Base-by-base conservation (phyloP, 2,113 vertebrate species). In the Hydrochoerus hydrochaeris region DNA sequence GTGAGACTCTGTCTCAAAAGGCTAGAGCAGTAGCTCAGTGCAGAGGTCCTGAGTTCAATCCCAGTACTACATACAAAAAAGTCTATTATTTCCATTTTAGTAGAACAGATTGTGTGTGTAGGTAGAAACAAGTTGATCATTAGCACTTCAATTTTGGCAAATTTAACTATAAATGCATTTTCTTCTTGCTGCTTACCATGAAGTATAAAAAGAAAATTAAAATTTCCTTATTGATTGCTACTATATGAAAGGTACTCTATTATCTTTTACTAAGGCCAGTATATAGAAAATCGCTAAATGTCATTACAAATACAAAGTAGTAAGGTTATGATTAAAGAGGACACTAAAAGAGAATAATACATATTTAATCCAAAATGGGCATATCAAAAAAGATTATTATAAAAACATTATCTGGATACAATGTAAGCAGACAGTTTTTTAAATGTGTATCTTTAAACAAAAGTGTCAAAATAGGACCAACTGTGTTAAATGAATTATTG, bases 211-310 rank as follows among this genome's bases (percentile, higher is more conserved):
- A 98, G 97, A 98, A 95, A 98, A 97, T 98, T 98, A 98, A 98
- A 98, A 92, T 98, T 98, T 98, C 49, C 96, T 98, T 97, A 93
- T 94, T 98, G 98, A 94, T 98, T 98, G 92, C 98, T 98, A 98
- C n/a, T n/a, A 88, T 41, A 38, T 71, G 14, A 71, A 88, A 88
- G 49, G 14, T 38, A 16, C 22, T 84, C 0, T 41, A 41, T 63
- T 91, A 38, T 91, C 44, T 71, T 98, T 99, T 98, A 99, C 98
- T 98, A 99, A 99, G 99, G 98, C 99, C 98, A 98, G 98, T 99
- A 99, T 98, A 98, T 98, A 97, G 95, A 98, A 98, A 98, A 98
- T 98, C 97, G 98, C 99, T 99, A 99, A 99, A 99, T 96, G 98
- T 98, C 98, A 98, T 99, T 99, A 99, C 69, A 77, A 78, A 78